Percentiles rank a stretch among this genome's conserved stretches.
Evolutionary conservation across 2,113 vertebrate species (phyloP).

Genomic region (Papio anubis): DNA sequence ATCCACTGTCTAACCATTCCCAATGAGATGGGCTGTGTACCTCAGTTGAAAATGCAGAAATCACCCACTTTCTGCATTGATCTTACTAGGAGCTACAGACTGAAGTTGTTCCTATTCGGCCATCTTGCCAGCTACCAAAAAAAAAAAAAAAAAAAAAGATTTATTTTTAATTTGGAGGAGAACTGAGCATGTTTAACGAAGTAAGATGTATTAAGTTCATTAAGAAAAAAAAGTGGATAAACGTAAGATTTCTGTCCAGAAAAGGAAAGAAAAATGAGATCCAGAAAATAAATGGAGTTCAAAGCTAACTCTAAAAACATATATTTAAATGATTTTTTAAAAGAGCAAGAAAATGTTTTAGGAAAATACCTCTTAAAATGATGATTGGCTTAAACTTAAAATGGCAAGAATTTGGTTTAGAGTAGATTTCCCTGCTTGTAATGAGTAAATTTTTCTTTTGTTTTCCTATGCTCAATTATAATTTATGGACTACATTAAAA

Average conservation of each 20-base stretch:
- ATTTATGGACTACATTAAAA: constrained; percentile 72
- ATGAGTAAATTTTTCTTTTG: constrained; percentile 43
- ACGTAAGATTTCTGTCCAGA: not conserved
- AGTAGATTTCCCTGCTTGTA: constrained; percentile 33
- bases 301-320: not conserved
- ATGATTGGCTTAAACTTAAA: constrained; percentile 35
- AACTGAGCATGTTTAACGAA: not conserved
- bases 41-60: too few species aligned
- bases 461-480: constrained; percentile 63
- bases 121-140: too few species aligned
- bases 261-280: not conserved
- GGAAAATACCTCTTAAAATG: not conserved
- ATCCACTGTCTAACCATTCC: too few species aligned
- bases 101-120: too few species aligned
- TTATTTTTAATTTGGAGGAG: not conserved
- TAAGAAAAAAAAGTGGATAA: not conserved
- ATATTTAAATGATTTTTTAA: not conserved
- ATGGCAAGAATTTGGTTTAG: constrained; percentile 13
- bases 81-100: too few species aligned
- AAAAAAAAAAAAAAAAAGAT: not conserved
- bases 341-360: not conserved
- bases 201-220: not conserved
- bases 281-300: not conserved
- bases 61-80: too few species aligned
- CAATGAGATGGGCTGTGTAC: too few species aligned